Evolutionary conservation across 2,888 invertebrate species (phyloP).

Genomic region (Tridacna crocea): DNA sequence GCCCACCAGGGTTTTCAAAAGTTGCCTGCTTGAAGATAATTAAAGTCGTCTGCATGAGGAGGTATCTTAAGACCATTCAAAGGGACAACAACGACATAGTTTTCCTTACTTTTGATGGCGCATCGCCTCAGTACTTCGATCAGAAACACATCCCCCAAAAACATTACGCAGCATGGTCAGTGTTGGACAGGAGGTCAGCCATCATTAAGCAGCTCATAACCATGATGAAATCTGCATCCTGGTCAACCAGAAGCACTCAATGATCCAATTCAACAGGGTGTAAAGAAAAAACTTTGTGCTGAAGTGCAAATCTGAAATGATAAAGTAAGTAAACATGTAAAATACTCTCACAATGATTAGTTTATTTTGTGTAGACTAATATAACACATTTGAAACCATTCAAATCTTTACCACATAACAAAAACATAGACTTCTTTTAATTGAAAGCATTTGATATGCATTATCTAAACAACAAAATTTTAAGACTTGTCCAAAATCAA

Average conservation of each 20-base stretch:
- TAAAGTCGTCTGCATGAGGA: neutral
- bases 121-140: conserved; percentile 79
- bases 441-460: too few species aligned
- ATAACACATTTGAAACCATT: too few species aligned
- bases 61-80: neutral
- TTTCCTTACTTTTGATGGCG: conserved; percentile 77
- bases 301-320: neutral
- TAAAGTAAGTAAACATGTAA: neutral
- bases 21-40: neutral
- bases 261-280: neutral
- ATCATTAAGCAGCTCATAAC: conserved; percentile 56
- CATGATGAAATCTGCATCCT: conserved; percentile 45
- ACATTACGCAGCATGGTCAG: conserved; percentile 81
- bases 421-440: too few species aligned
- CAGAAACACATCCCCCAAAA: conserved; percentile 82
- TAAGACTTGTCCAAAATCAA: too few species aligned
- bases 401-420: too few species aligned
- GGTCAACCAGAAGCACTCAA: conserved; percentile 32
- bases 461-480: too few species aligned
- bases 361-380: neutral
- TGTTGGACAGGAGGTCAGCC: conserved; percentile 33
- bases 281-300: too few species aligned
- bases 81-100: neutral
- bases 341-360: neutral
- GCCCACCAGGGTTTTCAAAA: too few species aligned